Evolutionary conservation across 1,140 invertebrate genomes (phyloP).

Genomic region (Leptinotarsa lineolata): DNA sequence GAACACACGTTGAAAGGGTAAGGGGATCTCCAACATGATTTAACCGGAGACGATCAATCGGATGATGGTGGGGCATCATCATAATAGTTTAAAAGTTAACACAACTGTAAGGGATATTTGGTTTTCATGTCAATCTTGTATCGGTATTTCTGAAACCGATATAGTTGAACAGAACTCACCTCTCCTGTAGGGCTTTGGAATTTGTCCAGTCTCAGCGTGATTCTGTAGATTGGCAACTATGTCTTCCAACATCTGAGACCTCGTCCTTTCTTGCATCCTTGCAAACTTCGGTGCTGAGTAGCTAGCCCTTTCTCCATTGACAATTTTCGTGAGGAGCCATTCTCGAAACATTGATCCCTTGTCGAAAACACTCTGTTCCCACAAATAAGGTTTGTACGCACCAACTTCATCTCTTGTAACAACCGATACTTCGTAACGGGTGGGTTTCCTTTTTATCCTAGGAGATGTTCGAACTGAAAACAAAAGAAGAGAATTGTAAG

Average conservation of each 20-base stretch:
- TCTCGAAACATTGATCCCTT: slow-evolving; percentile 87
- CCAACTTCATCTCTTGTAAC: slow-evolving; percentile 96
- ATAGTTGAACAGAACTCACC: slow-evolving; percentile 59
- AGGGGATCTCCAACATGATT: no score
- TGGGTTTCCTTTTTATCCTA: slow-evolving; percentile 80
- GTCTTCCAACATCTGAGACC: slow-evolving; percentile 91
- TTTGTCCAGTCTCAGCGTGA: slow-evolving; percentile 92
- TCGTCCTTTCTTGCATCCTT: slow-evolving; percentile 88
- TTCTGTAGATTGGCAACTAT: slow-evolving; percentile 92
- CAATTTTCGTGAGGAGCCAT: slow-evolving; percentile 95
- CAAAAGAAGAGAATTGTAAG: neutral
- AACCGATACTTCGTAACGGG: slow-evolving; percentile 88
- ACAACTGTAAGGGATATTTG: no score
- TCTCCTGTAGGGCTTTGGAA: slow-evolving; percentile 88
- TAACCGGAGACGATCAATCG: no score
- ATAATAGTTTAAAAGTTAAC: no score
- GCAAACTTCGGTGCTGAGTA: slow-evolving; percentile 97
- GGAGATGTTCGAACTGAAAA: slow-evolving; percentile 77
- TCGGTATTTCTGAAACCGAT: no score
- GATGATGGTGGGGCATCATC: no score
- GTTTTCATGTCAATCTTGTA: no score
- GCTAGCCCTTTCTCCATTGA: slow-evolving; percentile 94
- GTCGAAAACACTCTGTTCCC: slow-evolving; percentile 91
- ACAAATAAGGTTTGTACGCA: slow-evolving; percentile 93
- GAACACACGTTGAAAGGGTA: no score